A percentile compares a stretch with the other conserved stretches of the same genome.
phyloP scores from a whole-genome alignment of 2,797 vertebrate genomes.

The Cottoperca gobio region DNA sequence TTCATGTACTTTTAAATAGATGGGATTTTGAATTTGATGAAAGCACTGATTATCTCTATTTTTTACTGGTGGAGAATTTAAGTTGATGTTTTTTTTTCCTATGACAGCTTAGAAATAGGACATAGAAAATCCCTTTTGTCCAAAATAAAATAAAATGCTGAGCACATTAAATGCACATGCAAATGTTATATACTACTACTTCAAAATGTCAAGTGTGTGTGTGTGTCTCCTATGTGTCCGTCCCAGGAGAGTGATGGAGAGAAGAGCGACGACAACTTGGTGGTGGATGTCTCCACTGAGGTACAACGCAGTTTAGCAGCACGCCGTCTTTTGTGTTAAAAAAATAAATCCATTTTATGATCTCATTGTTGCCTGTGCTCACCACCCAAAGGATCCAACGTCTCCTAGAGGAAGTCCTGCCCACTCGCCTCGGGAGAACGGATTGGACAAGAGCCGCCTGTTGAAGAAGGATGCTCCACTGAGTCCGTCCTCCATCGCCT shows the following conservation, averaged over 20 bases:
- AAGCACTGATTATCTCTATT: slow-evolving; percentile 1
- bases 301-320: slow-evolving; percentile 65
- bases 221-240: not conserved
- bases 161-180: not conserved
- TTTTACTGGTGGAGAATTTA: not conserved
- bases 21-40: not conserved
- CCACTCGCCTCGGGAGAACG: slow-evolving; percentile 94
- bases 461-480: slow-evolving; percentile 92
- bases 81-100: not conserved
- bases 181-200: not conserved
- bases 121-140: not conserved
- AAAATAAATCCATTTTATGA: not conserved
- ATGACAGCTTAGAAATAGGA: not conserved
- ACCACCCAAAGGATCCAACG: slow-evolving; percentile 85
- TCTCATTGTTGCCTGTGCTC: not conserved
- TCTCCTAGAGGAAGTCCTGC: slow-evolving; percentile 94
- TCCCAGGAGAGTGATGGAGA: slow-evolving; percentile 95
- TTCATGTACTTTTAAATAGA: slow-evolving; percentile 5
- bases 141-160: not conserved
- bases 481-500: slow-evolving; percentile 94
- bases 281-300: slow-evolving; percentile 97
- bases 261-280: slow-evolving; percentile 94
- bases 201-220: not conserved
- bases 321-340: not conserved
- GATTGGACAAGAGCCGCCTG: slow-evolving; percentile 91